These are phyloP conservation scores for Pipistrellus pygmaeus DNA, from an alignment of 2,797 vertebrate genomes.

Conservation along the genomic window DNA sequence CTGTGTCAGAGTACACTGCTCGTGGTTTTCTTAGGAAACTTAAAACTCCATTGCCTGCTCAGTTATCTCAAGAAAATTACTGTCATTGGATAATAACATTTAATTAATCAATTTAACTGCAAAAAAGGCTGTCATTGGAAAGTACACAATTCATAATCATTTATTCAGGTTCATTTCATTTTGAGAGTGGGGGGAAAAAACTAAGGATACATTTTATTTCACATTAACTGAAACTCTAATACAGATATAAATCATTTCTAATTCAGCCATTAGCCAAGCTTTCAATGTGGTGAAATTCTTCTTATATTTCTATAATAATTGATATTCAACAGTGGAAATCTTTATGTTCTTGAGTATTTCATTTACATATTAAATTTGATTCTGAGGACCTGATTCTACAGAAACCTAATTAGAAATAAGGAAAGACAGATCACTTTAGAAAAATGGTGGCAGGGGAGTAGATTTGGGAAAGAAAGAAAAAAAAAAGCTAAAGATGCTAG, in stretches of 20 bases:
- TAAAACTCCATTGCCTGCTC: conserved; percentile 53
- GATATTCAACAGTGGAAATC: conserved; percentile 41
- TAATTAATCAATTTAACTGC: conserved; percentile 71
- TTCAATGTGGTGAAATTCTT: conserved; percentile 21
- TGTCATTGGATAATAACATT: conserved; percentile 58
- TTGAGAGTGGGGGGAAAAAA: conserved; percentile 49
- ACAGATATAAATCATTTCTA: conserved; percentile 43
- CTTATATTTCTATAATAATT: conserved; percentile 55
- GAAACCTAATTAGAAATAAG: conserved; percentile 56
- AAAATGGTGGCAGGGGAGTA: neutral
- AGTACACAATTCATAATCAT: conserved; percentile 72
- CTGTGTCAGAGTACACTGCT: conserved; percentile 25
- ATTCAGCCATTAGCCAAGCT: conserved; percentile 35
- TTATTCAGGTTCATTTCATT: conserved; percentile 74
- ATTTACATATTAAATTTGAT: conserved; percentile 71
- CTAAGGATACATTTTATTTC: conserved; percentile 70
- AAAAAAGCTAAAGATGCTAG: neutral
- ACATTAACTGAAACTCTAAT: conserved; percentile 38
- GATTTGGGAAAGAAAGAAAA: neutral
- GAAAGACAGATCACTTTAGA: neutral
- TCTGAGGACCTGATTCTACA: conserved; percentile 9
- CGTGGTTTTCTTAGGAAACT: conserved; percentile 54
- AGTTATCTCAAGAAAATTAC: conserved; percentile 76
- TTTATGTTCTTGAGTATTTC: conserved; percentile 48
- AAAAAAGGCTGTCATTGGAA: conserved; percentile 67